Base-by-base conservation (phyloP, 35 echinoderm and acorn worm species). In the Stichopus chloronotus region DNA sequence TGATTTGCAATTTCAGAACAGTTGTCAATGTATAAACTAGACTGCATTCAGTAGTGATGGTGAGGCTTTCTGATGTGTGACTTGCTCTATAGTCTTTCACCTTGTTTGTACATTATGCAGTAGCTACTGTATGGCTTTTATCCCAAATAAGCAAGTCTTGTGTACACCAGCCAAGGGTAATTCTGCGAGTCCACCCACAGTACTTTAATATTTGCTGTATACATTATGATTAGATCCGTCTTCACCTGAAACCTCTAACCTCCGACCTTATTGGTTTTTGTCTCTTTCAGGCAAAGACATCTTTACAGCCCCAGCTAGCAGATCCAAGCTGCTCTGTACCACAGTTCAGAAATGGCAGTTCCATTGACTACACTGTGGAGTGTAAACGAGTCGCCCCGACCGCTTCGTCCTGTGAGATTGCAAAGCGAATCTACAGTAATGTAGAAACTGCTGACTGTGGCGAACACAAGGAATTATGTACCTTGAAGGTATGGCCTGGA, bases 371-470 rank as follows among this genome's bases (percentile, higher is more conserved):
- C 17, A 55, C 5, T 9, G 93, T 94, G 3, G 24, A 79, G 43
- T 98, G 96, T 59, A 90, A 84, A 57, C 63, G 94, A 8, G 79
- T 93, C 8, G 54, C 81, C 60, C 94, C 94, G n/a, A 68, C 93
- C 17, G 55, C 61, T 54, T 76, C 87, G 56, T 98, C 96, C 52
- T 98, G 96, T 61, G 72, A 98, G 88, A 80, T 94, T 22, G 92
- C 96, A 2, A 63, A 92, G 21, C 87, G 94, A 55, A 84, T 94
- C 10, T 92, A 92, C 9, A 52, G 91, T 63, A 92, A 90, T 20
- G 60, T 55, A 82, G 89, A 91, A 58, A 94, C 92, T 2, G 93
- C 87, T 53, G 24, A 87, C n/a, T 88, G 93, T 52, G 88, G 93
- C 16, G 72, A 52, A 4, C 72, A 82, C 55, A 59, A 90, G 25